Percentiles rank a stretch among this genome's conserved stretches.
phyloP scores from a whole-genome alignment of 1,140 invertebrate genomes.

The Calycopis cecrops region DNA sequence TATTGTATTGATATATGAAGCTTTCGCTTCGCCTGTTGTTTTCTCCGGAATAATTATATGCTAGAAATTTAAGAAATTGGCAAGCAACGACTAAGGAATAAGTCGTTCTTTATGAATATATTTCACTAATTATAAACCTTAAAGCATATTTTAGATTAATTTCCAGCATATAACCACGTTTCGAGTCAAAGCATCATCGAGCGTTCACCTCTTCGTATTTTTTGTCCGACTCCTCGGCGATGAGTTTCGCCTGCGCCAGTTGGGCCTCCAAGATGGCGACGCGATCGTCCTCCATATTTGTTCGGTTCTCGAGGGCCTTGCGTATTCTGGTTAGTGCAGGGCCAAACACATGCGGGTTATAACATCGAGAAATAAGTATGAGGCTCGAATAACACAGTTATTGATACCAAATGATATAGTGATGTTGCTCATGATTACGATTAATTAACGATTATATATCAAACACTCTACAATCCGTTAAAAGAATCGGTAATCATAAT shows the following conservation, averaged over 20 bases:
- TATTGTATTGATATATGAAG: background rate
- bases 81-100: constrained; percentile 11
- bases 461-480: too few relatives aligned
- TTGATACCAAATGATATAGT: background rate
- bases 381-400: constrained; percentile 1
- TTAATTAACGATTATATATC: too few relatives aligned
- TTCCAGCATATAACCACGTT: constrained; percentile 11
- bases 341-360: constrained; percentile 72
- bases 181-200: constrained; percentile 28
- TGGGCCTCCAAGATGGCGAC: constrained; percentile 95
- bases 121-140: background rate
- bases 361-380: constrained; percentile 49
- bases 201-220: constrained; percentile 98
- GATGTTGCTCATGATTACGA: too few relatives aligned
- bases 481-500: too few relatives aligned
- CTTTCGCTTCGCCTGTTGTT: background rate
- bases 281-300: constrained; percentile 98
- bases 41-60: background rate
- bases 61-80: constrained; percentile 13
- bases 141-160: background rate
- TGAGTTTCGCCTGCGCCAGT: constrained; percentile 96
- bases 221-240: constrained; percentile 98
- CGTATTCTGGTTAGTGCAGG: constrained; percentile 88
- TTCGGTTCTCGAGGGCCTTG: constrained; percentile 98
- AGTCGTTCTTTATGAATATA: background rate